Conservation (phyloP, 2,113 vertebrate genomes). For the Siniperca knerii region DNA sequence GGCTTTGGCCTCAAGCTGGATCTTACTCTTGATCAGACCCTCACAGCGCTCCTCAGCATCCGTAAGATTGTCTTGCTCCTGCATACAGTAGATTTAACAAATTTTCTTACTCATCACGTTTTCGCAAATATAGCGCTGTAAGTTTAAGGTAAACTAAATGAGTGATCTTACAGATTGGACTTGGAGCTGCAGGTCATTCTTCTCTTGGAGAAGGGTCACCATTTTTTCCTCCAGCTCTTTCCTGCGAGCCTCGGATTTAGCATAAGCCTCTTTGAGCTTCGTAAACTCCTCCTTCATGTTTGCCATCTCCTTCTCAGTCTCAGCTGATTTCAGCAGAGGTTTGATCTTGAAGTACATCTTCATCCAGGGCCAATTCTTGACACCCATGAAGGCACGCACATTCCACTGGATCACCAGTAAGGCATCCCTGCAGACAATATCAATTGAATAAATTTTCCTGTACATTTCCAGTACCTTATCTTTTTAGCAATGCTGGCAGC, state of each 20-base stretch:
- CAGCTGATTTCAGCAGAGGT: constrained; percentile 67
- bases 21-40: constrained; percentile 92
- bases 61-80: constrained; percentile 64
- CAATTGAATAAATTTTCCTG: neutral
- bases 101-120: neutral
- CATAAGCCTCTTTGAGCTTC: constrained; percentile 62
- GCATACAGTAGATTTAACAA: constrained; percentile 16
- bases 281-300: constrained; percentile 67
- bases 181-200: constrained; percentile 91
- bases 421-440: constrained; percentile 47
- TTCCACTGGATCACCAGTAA: constrained; percentile 72
- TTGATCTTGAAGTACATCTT: constrained; percentile 72
- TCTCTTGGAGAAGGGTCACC: constrained; percentile 88
- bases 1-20: constrained; percentile 90
- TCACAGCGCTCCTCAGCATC: constrained; percentile 88
- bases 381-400: constrained; percentile 67
- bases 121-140: neutral
- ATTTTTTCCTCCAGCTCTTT: constrained; percentile 70
- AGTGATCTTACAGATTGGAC: constrained; percentile 87
- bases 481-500: too few species aligned
- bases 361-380: constrained; percentile 75
- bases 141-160: neutral
- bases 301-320: constrained; percentile 67
- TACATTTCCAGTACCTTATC: neutral
- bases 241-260: constrained; percentile 60